phyloP scores from a whole-genome alignment of 2,113 vertebrate genomes.

The Colistium nudipinnis region DNA sequence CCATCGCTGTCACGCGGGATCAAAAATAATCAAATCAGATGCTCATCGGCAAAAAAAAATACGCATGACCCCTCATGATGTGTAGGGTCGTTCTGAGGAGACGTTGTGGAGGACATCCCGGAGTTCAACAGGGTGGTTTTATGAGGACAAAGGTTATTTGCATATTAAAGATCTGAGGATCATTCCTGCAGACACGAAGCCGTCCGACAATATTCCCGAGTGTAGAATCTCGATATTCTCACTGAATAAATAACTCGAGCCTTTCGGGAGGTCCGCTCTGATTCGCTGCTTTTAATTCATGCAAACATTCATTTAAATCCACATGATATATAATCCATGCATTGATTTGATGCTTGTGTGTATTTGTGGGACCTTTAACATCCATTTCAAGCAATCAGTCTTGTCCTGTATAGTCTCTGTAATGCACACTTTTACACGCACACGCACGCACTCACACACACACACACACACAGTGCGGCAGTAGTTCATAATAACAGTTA shows the following conservation, averaged over 20 bases:
- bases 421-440: constrained; percentile 8
- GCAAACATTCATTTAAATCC: constrained; percentile 10
- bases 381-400: too few relatives aligned
- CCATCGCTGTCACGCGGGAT: constrained; percentile 71
- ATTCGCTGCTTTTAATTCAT: constrained; percentile 24
- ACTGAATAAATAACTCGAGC: too few relatives aligned
- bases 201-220: too few relatives aligned
- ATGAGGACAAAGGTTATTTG: constrained; percentile 23
- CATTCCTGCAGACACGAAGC: constrained; percentile 1
- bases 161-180: constrained; percentile 7
- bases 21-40: constrained; percentile 68
- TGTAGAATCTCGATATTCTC: too few relatives aligned
- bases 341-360: too few relatives aligned
- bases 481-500: constrained; percentile 42
- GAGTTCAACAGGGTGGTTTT: constrained; percentile 30
- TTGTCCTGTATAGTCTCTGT: neutral
- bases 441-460: constrained; percentile 22
- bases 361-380: too few relatives aligned
- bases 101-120: constrained; percentile 34
- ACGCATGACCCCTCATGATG: constrained; percentile 11
- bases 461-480: neutral
- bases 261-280: neutral
- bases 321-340: neutral
- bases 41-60: constrained; percentile 55
- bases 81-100: too few relatives aligned